These are phyloP conservation scores for Drosophila neonasuta DNA, from an alignment of 2,888 invertebrate genomes.

Conservation along the genomic window DNA sequence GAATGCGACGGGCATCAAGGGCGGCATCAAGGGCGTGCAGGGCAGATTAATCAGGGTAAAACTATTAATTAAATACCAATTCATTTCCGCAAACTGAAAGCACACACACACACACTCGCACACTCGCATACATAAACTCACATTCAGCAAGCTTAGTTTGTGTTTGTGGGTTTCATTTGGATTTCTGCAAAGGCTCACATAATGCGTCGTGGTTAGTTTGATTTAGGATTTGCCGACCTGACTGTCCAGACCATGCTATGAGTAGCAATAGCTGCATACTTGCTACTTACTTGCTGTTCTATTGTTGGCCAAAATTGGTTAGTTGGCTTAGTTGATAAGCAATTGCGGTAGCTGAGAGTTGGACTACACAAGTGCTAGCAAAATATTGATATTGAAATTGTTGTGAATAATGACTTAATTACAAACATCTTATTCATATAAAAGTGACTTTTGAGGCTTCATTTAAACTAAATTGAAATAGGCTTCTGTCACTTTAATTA, in stretches of 20 bases:
- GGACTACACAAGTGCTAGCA: constrained; percentile 13
- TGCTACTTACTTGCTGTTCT: neutral
- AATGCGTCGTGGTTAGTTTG: constrained; percentile 63
- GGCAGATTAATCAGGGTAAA: constrained; percentile 81
- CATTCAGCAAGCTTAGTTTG: constrained; percentile 24
- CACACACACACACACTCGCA: constrained; percentile 38
- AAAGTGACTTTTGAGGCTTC: no score
- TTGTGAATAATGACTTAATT: neutral
- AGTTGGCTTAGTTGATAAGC: constrained; percentile 25
- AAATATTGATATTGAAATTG: neutral
- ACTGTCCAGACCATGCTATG: constrained; percentile 14
- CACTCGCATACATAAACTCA: constrained; percentile 22
- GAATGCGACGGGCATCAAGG: constrained; percentile 37
- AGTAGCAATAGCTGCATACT: constrained; percentile 15
- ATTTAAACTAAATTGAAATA: no score
- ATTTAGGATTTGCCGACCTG: constrained; percentile 44
- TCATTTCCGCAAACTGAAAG: constrained; percentile 80
- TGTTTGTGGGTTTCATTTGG: constrained; percentile 46
- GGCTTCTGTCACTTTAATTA: no score
- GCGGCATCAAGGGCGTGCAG: constrained; percentile 58
- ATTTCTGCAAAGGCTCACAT: constrained; percentile 42
- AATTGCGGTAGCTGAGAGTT: constrained; percentile 4
- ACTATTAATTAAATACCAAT: constrained; percentile 82
- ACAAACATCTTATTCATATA: no score
- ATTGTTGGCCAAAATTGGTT: constrained; percentile 37